Evolutionary conservation across 2,113 vertebrate species (phyloP).

Genomic region (Limnothrissa miodon): DNA sequence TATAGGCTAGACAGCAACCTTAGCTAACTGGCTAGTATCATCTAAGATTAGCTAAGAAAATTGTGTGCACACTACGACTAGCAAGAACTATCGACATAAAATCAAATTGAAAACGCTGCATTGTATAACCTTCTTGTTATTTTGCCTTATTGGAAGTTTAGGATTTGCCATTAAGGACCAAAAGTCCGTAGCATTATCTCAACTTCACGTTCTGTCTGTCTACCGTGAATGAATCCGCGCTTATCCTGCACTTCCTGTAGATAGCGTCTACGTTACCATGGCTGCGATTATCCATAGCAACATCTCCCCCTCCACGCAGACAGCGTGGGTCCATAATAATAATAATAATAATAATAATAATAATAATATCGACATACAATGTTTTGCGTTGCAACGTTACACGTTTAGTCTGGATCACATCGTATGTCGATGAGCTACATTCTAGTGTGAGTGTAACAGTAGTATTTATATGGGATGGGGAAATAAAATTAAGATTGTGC

Average conservation of each 20-base stretch:
- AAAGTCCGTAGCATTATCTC: not conserved
- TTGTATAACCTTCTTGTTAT: not conserved
- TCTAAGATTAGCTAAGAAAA: not conserved
- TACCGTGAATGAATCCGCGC: constrained; percentile 34
- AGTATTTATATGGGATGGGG: no score
- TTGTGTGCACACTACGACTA: not conserved
- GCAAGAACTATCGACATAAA: not conserved
- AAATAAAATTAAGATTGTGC: not conserved
- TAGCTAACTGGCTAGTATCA: not conserved
- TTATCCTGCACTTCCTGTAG: constrained; percentile 32
- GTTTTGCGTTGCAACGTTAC: not conserved
- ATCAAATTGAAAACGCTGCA: not conserved
- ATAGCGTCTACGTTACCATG: constrained; percentile 71
- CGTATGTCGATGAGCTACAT: no score
- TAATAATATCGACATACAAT: not conserved
- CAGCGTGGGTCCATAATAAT: not conserved
- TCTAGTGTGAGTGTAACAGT: no score
- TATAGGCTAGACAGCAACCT: not conserved
- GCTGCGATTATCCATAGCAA: constrained; percentile 22
- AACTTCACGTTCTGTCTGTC: not conserved
- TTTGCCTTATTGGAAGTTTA: not conserved
- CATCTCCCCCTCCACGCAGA: not conserved
- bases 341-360: not conserved
- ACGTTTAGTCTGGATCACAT: no score
- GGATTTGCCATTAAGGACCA: not conserved